Conservation (phyloP, 2,113 vertebrate genomes). For the human region DNA sequence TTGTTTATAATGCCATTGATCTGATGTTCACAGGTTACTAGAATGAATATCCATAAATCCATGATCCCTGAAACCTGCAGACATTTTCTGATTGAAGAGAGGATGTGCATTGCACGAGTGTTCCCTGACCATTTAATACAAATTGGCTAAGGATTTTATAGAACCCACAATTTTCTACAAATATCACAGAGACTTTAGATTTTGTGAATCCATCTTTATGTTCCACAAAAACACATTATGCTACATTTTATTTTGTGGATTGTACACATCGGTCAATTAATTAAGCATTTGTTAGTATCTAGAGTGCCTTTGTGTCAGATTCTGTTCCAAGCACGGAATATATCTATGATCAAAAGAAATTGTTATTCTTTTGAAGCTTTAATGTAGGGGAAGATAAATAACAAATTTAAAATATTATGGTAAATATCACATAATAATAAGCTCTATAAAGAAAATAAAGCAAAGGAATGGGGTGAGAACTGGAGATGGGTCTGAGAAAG, state of each 20-base stretch:
- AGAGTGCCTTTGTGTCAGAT: neutral
- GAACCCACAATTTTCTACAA: neutral
- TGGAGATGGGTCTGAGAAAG: neutral
- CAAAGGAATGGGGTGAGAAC: neutral
- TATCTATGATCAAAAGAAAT: neutral
- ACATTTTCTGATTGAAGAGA: neutral
- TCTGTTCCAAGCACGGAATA: neutral
- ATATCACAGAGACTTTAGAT: neutral
- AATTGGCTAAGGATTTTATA: neutral
- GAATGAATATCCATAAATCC: neutral
- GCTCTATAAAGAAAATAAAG: neutral
- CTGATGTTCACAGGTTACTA: neutral
- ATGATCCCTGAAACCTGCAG: neutral
- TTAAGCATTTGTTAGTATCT: neutral
- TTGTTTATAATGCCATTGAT: constrained; percentile 8
- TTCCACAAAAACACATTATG: neutral
- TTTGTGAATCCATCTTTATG: neutral
- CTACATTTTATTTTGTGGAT: neutral
- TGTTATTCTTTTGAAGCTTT: neutral
- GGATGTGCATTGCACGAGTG: neutral
- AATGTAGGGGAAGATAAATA: neutral
- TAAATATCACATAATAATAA: neutral
- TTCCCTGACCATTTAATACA: neutral
- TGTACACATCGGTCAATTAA: neutral
- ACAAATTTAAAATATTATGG: neutral